Percentiles rank a stretch among this genome's conserved stretches.
Evolutionary conservation across 2,888 invertebrate species (phyloP).

Genomic region (Seira ritae): DNA sequence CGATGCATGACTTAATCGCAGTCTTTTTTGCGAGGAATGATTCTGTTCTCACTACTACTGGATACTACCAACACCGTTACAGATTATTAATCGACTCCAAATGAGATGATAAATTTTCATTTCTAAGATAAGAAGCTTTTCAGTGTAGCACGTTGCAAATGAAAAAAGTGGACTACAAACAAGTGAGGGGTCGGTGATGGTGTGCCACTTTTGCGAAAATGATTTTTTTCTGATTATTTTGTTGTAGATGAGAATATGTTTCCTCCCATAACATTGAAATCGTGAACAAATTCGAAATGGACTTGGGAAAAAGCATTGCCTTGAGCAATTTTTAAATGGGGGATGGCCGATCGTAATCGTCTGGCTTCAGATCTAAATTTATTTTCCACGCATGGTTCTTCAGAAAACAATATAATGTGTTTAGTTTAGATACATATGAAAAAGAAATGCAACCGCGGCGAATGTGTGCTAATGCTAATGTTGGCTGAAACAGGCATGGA

Average conservation of each 20-base stretch:
- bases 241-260: constrained; percentile 20
- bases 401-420: too few relatives aligned
- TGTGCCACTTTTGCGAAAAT: constrained; percentile 44
- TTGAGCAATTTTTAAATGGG: too few relatives aligned
- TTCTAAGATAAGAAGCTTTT: constrained; percentile 7
- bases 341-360: too few relatives aligned
- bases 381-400: too few relatives aligned
- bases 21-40: too few relatives aligned
- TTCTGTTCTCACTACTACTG: constrained; percentile 6
- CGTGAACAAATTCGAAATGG: not conserved
- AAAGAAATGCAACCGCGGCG: not conserved
- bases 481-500: not conserved
- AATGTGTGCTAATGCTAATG: constrained; percentile 13
- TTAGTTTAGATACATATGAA: too few relatives aligned
- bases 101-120: constrained; percentile 19
- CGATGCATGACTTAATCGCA: too few relatives aligned
- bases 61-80: constrained; percentile 39
- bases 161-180: constrained; percentile 32
- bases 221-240: constrained; percentile 38
- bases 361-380: too few relatives aligned
- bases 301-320: constrained; percentile 1
- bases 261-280: constrained; percentile 28
- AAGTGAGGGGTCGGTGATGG: constrained; percentile 31
- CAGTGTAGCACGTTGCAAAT: not conserved
- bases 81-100: constrained; percentile 52